Evolutionary conservation across 2,888 invertebrate species (phyloP), one percentile per base, ranked within the genome.

Genomic region (Agonum fuliginosum): DNA sequence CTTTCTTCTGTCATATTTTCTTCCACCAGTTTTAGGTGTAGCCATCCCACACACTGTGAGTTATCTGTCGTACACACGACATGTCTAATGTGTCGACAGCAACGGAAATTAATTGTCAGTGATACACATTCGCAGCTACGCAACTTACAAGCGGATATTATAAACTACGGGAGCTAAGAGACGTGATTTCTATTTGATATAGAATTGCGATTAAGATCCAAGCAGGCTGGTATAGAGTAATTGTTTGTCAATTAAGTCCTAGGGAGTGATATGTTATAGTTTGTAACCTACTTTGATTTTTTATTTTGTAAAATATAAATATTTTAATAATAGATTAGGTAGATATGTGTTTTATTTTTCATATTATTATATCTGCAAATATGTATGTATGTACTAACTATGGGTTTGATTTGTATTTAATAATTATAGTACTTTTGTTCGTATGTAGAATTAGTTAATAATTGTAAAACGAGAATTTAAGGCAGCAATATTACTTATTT

Each of bases 41-140:
- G 46, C 8, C 58, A 62, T 27, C 58, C 58, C 27, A 62, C 58
- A 27, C 27, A 10, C 14, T 27, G n/a, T 62, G 17, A 62, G 27
- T 62, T 62, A 62, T 62, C 30, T 34, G 58, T 17, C 12, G 58
- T 30, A 62, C 30, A 30, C 58, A 62, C 17, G 58, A 58, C 54
- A 24, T 58, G 14, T 6, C 12, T 17, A 17, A 46, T 2, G 14
- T 37, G 37, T 37, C 54, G 54, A 54, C 54, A 20, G 6, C 17
- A 24, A n/a, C 58, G 58, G 58, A 62, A 62, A 62, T 62, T 62
- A 30, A 62, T 62, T 62, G 58, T 62, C 58, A 62, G 58, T n/a
- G n/a, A n/a, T n/a, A n/a, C 30, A 30, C 30, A 14, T 30, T 30
- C 30, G 4, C 30, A 22, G 54, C 48, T 37, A 10, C 10, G 37